Percentiles rank a stretch among this genome's conserved stretches.
Conservation (phyloP, 2,888 invertebrate species). For the Apeira syringaria region DNA sequence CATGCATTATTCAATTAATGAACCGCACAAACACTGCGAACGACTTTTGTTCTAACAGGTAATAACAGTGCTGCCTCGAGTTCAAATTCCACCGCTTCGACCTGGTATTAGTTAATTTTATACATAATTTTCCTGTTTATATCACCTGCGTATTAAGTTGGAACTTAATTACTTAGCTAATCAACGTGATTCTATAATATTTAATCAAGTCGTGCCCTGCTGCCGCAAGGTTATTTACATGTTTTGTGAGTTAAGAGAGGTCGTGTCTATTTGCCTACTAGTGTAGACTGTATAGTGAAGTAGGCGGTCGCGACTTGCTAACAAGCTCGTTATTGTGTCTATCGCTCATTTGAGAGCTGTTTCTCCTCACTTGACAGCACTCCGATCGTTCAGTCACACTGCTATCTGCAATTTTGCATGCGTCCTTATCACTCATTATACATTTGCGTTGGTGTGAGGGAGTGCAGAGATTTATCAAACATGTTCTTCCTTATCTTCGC, state of each 20-base stretch:
- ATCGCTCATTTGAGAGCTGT: slow-evolving; percentile 33
- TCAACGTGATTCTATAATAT: slow-evolving; percentile 30
- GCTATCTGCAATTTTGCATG: slow-evolving; percentile 60
- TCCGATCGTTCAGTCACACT: slow-evolving; percentile 45
- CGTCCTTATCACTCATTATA: slow-evolving; percentile 34
- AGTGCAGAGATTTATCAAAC: slow-evolving; percentile 27
- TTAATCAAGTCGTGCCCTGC: slow-evolving; percentile 31
- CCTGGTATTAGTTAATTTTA: slow-evolving; percentile 10
- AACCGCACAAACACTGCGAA: slow-evolving; percentile 35
- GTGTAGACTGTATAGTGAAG: slow-evolving; percentile 34
- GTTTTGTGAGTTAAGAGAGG: slow-evolving; percentile 16
- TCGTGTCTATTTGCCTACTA: slow-evolving; percentile 17
- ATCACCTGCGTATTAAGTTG: slow-evolving; percentile 13
- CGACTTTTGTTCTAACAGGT: slow-evolving; percentile 36
- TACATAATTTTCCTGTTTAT: slow-evolving; percentile 20
- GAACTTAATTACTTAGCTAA: slow-evolving; percentile 15
- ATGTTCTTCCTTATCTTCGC: slow-evolving; percentile 18
- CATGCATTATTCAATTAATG: slow-evolving; percentile 57
- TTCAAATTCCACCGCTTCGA: slow-evolving; percentile 10
- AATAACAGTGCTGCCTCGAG: slow-evolving; percentile 30
- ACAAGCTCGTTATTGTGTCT: slow-evolving; percentile 45
- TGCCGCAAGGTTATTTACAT: slow-evolving; percentile 37
- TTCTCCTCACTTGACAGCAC: slow-evolving; percentile 33
- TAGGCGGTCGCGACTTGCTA: slow-evolving; percentile 35
- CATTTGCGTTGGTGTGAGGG: slow-evolving; percentile 15